Evolutionary conservation across 1,140 invertebrate genomes (phyloP).

Genomic region (Glomeris maerens): DNA sequence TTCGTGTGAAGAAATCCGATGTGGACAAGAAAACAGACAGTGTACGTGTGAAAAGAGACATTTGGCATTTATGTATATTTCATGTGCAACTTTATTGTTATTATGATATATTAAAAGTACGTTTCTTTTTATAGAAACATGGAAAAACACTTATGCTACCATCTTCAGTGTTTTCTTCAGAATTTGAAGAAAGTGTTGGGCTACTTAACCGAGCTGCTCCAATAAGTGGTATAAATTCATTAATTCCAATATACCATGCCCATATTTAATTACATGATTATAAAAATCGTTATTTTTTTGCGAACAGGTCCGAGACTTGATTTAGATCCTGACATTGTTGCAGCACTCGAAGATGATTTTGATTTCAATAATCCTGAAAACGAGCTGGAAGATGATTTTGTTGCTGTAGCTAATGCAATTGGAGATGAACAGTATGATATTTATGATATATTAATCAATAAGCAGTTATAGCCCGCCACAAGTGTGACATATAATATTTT

Average conservation of each 20-base stretch:
- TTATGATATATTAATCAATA: constrained; percentile 11
- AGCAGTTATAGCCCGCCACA: too few relatives aligned
- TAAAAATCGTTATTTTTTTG: constrained; percentile 4
- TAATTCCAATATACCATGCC: background rate
- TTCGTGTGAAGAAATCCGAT: constrained; percentile 7
- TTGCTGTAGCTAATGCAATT: constrained; percentile 56
- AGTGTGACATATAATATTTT: too few relatives aligned
- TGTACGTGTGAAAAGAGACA: background rate
- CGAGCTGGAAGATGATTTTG: constrained; percentile 79
- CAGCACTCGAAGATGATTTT: constrained; percentile 84
- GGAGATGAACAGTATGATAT: constrained; percentile 15
- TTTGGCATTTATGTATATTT: constrained; percentile 7
- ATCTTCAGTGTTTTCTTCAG: constrained; percentile 79
- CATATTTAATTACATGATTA: constrained; percentile 2
- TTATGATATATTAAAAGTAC: background rate
- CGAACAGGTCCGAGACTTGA: constrained; percentile 50
- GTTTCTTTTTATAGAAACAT: background rate
- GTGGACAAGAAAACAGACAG: constrained; percentile 11
- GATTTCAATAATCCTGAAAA: constrained; percentile 68
- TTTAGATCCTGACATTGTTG: constrained; percentile 84
- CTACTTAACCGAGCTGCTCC: constrained; percentile 74
- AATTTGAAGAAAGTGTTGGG: constrained; percentile 73
- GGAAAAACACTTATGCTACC: constrained; percentile 47
- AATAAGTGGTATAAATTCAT: constrained; percentile 38
- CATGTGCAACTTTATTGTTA: too few relatives aligned